A percentile compares a stretch with the other conserved stretches of the same genome.
These are phyloP conservation scores for Dinoponera quadriceps DNA, from an alignment of 1,140 invertebrate genomes.

Conservation along the genomic window DNA sequence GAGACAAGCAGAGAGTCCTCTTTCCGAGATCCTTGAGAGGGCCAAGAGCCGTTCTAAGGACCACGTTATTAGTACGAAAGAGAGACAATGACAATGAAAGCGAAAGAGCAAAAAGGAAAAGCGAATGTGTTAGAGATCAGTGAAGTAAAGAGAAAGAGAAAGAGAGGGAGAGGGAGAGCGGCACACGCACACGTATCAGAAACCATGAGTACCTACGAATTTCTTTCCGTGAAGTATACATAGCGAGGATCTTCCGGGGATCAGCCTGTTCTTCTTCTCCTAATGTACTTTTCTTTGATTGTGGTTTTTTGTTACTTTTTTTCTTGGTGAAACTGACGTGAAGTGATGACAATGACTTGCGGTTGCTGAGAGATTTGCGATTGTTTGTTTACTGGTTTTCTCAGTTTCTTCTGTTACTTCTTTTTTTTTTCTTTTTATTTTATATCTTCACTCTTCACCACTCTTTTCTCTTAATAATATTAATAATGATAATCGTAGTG, in stretches of 20 bases:
- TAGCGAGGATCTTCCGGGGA: slow-evolving; percentile 72
- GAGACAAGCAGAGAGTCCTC: slow-evolving; percentile 75
- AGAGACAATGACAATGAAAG: slow-evolving; percentile 61
- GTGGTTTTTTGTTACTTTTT: slow-evolving; percentile 83
- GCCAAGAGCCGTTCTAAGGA: slow-evolving; percentile 76
- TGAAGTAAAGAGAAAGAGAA: slow-evolving; percentile 71
- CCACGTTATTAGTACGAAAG: slow-evolving; percentile 51
- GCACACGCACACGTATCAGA: slow-evolving; percentile 85
- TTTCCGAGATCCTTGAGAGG: slow-evolving; percentile 80
- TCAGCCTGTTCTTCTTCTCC: slow-evolving; percentile 71
- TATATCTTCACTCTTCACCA: slow-evolving; percentile 78
- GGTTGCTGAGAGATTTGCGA: slow-evolving; percentile 84
- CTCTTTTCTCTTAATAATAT: slow-evolving; percentile 81
- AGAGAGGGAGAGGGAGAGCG: slow-evolving; percentile 76
- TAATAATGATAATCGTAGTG: slow-evolving; percentile 50
- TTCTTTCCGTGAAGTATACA: slow-evolving; percentile 79
- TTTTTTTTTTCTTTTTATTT: slow-evolving; percentile 73
- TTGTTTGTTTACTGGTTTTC: slow-evolving; percentile 84
- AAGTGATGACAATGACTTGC: slow-evolving; percentile 83
- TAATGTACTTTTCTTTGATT: slow-evolving; percentile 80
- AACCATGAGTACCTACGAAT: slow-evolving; percentile 80
- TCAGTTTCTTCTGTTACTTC: slow-evolving; percentile 76
- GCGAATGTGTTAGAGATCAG: slow-evolving; percentile 44
- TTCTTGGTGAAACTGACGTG: slow-evolving; percentile 82
- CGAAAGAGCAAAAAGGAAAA: slow-evolving; percentile 59